These are phyloP conservation scores for Leistus spinibarbis DNA, from an alignment of 2,888 invertebrate species.

Conservation along the genomic window DNA sequence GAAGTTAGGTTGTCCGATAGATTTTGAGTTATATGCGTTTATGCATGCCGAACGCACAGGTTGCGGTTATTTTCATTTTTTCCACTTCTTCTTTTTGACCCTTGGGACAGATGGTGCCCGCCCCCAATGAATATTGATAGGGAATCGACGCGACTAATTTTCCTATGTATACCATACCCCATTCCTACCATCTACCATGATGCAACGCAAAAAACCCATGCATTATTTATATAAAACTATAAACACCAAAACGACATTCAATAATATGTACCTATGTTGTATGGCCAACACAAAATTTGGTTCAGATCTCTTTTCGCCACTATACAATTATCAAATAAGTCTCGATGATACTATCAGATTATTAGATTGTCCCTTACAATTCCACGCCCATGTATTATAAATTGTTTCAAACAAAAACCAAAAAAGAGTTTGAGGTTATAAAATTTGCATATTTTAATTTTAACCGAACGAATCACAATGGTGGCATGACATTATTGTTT, in stretches of 20 bases:
- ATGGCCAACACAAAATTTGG: conserved; percentile 17
- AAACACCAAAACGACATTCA: conserved; percentile 23
- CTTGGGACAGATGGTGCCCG: conserved; percentile 43
- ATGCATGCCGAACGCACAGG: conserved; percentile 17
- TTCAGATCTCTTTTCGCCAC: conserved; percentile 18
- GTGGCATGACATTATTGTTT: no score
- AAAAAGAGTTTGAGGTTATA: no score
- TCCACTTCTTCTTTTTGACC: conserved; percentile 16
- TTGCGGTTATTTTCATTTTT: conserved; percentile 4
- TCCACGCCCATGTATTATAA: conserved; percentile 17
- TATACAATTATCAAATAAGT: conserved; percentile 25
- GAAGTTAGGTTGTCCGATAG: conserved; percentile 7
- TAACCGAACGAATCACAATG: no score
- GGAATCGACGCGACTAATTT: conserved; percentile 53
- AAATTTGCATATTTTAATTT: no score
- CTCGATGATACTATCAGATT: not conserved
- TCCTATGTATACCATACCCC: conserved; percentile 43
- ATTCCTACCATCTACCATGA: conserved; percentile 41
- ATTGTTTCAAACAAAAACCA: conserved; percentile 26
- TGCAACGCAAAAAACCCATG: conserved; percentile 45
- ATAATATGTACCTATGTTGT: conserved; percentile 3
- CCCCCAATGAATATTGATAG: conserved; percentile 57
- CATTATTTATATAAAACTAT: conserved; percentile 29
- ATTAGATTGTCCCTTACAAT: not conserved
- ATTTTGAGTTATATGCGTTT: conserved; percentile 25